Evolutionary conservation across 2,113 vertebrate species (phyloP).

Genomic region (Dasyurus viverrinus): DNA sequence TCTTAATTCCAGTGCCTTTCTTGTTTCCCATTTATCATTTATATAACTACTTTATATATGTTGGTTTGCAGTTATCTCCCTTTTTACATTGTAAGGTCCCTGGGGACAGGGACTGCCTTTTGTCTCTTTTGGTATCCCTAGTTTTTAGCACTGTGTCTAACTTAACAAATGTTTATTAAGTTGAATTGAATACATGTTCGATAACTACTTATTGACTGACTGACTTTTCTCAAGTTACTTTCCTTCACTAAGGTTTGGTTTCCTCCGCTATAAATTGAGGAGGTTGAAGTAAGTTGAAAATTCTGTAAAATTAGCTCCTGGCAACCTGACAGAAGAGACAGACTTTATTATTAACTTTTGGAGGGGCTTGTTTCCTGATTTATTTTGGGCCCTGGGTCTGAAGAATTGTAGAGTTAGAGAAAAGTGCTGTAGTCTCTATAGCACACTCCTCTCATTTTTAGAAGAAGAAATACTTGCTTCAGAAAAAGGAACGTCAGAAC

Average conservation of each 20-base stretch:
- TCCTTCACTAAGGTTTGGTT: not conserved
- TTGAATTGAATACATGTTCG: not conserved
- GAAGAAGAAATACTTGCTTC: not conserved
- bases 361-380: not conserved
- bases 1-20: not conserved
- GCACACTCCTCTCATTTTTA: not conserved
- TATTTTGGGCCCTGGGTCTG: not conserved
- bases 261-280: not conserved
- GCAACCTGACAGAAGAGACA: not conserved
- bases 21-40: not conserved
- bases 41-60: not conserved
- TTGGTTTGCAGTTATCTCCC: not conserved
- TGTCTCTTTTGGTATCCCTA: not conserved
- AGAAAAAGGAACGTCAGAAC: not conserved
- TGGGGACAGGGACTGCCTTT: not conserved
- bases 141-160: not conserved
- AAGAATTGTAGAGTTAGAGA: not conserved
- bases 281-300: not conserved
- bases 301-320: slow-evolving; percentile 2
- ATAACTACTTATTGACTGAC: not conserved
- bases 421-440: not conserved
- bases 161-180: not conserved
- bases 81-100: not conserved
- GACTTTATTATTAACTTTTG: not conserved
- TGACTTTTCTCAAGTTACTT: not conserved